Evolutionary conservation across 2,888 invertebrate genomes (phyloP), one percentile per base, ranked within the genome.

Genomic region (Agapetus fuscipes): DNA sequence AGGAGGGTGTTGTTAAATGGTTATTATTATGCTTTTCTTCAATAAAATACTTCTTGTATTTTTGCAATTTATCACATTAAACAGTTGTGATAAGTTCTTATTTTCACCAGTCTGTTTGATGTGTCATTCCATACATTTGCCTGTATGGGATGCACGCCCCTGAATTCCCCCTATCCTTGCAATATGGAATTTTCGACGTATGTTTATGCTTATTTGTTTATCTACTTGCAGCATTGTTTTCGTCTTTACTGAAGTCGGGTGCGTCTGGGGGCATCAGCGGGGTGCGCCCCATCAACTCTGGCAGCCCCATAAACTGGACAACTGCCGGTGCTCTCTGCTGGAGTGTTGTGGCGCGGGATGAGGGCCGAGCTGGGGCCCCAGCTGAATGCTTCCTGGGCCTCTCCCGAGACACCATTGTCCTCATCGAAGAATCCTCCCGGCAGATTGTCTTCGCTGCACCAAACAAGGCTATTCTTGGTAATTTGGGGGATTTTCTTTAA

Each of bases 391-490:
- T 84, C 48, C 72, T 94, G 54, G 93, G 87, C 1, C 78, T 95
- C 39, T 91, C 91, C 3, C 76, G 83, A 0, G 94, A 95, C 56
- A 83, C 83, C 1, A 66, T 95, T 34, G 89, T 93, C 15, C 66
- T 95, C 10, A 78, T 95, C 30, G 94, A 95, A 57, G 84, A 87
- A 53, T 73, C 71, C 43, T 78, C 84, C 0, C 72, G 85, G 30
- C 86, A 89, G 56, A 81, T 88, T 28, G 79, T 94, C 17, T 85
- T 93, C 51, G 88, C 87, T 7, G 75, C 88, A 12, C 89, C 94
- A 0, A 87, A 87, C 50, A 78, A 77, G 50, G 78, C 84, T 7
- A 74, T 96, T 39, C 72, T 95, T 27, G 77, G 77, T 58, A 48
- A 51, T 24, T 24, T 24, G n/a, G n/a, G n/a, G n/a, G n/a, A n/a